A percentile compares a stretch with the other conserved stretches of the same genome.
Conservation (phyloP, 2,888 invertebrate species). For the Octonoba sinensis region DNA sequence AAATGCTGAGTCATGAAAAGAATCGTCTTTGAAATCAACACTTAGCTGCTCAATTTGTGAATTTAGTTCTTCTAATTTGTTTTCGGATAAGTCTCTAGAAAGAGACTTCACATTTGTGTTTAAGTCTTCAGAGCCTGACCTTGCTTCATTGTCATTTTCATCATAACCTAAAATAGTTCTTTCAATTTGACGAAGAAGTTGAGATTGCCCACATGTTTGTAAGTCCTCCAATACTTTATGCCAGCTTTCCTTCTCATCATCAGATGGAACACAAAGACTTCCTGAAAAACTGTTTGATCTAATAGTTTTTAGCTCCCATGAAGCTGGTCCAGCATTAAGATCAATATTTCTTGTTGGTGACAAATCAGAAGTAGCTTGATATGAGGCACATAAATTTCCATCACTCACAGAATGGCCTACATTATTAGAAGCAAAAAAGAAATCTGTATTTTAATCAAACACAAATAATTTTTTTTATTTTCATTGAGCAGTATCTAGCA, state of each 20-base stretch:
- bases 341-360: neutral
- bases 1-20: no score
- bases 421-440: neutral
- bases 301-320: constrained; percentile 65
- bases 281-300: constrained; percentile 66
- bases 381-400: constrained; percentile 37
- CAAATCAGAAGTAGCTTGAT: constrained; percentile 23
- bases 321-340: neutral
- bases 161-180: constrained; percentile 63
- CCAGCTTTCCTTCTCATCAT: constrained; percentile 66
- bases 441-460: neutral
- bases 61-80: constrained; percentile 49
- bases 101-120: constrained; percentile 16
- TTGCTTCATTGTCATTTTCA: constrained; percentile 18
- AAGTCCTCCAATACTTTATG: constrained; percentile 69
- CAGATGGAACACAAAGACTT: constrained; percentile 55
- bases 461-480: neutral
- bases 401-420: constrained; percentile 37
- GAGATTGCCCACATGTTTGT: constrained; percentile 69
- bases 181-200: constrained; percentile 68
- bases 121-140: neutral
- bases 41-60: constrained; percentile 50
- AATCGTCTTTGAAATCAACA: constrained; percentile 13
- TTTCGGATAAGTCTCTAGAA: constrained; percentile 38
- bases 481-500: no score